Conservation (phyloP, 2,888 invertebrate species). For the Argyresthia albistria region DNA sequence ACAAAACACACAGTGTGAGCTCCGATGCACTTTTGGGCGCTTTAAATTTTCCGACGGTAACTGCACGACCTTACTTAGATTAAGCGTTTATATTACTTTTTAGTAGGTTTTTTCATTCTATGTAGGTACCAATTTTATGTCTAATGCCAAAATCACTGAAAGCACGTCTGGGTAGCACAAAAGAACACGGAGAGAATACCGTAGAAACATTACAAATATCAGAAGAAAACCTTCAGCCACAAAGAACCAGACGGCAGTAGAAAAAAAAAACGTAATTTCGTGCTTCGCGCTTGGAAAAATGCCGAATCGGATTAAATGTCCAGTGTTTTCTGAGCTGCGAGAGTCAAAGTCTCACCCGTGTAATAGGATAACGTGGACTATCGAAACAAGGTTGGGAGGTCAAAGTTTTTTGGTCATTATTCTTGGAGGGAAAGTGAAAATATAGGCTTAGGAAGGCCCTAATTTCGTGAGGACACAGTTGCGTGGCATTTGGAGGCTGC, state of each 20-base stretch:
- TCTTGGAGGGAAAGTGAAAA: conserved; percentile 40
- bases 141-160: too few relatives aligned
- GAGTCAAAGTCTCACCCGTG: conserved; percentile 9
- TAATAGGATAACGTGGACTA: not conserved
- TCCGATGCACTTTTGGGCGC: too few relatives aligned
- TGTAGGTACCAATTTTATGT: too few relatives aligned
- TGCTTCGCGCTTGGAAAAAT: conserved; percentile 30
- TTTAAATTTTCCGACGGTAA: too few relatives aligned
- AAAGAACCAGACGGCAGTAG: conserved; percentile 43
- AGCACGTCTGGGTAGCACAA: not conserved
- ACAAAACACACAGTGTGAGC: too few relatives aligned
- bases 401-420: not conserved
- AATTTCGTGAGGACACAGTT: conserved; percentile 31
- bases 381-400: not conserved
- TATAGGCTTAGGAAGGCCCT: conserved; percentile 37
- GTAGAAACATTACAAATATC: conserved; percentile 45
- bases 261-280: conserved; percentile 23
- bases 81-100: too few relatives aligned
- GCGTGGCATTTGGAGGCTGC: not conserved
- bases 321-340: conserved; percentile 29
- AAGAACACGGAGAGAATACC: not conserved
- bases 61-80: too few relatives aligned
- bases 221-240: conserved; percentile 45
- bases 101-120: too few relatives aligned
- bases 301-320: conserved; percentile 34